Conservation (phyloP, 2,888 invertebrate species). For the Chelonus formosanus region DNA sequence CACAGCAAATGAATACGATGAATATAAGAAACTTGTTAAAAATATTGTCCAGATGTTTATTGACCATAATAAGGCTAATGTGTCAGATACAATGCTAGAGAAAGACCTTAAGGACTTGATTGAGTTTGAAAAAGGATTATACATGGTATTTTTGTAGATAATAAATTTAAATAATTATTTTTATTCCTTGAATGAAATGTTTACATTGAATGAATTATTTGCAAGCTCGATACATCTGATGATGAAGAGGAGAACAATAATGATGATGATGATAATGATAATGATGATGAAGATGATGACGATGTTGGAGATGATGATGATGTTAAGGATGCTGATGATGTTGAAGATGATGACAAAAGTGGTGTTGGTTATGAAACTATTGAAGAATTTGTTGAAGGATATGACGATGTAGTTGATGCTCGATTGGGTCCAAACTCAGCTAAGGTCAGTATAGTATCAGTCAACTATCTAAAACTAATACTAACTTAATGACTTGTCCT, state of each 20-base stretch:
- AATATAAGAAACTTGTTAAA: conserved; percentile 37
- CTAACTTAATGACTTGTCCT: too few relatives aligned
- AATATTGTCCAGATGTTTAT: conserved; percentile 39
- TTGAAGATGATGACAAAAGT: neutral
- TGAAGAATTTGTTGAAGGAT: conserved; percentile 6
- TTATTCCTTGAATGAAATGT: neutral
- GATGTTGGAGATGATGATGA: neutral
- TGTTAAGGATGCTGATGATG: too few relatives aligned
- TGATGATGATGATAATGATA: neutral
- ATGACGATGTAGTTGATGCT: too few relatives aligned
- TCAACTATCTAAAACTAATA: conserved; percentile 17
- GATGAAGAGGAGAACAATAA: neutral
- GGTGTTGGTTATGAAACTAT: neutral
- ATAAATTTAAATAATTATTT: neutral
- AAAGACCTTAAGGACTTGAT: conserved; percentile 44
- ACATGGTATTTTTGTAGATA: conserved; percentile 26
- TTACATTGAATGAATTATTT: neutral
- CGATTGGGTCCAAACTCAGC: too few relatives aligned
- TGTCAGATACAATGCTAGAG: conserved; percentile 37
- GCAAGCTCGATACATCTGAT: neutral
- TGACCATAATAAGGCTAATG: conserved; percentile 36
- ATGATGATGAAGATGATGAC: conserved; percentile 19
- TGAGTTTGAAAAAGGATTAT: conserved; percentile 42
- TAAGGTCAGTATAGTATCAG: too few relatives aligned
- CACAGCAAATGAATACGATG: conserved; percentile 32